phyloP scores from a whole-genome alignment of 2,113 vertebrate genomes.

The Grus americana region DNA sequence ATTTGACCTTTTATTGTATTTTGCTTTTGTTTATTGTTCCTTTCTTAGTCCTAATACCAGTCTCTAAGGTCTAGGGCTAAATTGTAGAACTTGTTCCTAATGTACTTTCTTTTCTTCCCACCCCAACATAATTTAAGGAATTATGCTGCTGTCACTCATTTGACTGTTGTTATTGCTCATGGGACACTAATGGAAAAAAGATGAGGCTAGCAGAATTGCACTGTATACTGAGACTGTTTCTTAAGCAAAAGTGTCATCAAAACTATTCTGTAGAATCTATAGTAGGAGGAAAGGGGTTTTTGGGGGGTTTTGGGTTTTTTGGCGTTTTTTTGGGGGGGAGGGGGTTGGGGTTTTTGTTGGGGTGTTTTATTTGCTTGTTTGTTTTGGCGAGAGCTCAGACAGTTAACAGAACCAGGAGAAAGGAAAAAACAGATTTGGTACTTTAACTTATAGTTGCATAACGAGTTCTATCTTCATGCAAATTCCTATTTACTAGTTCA shows the following conservation, averaged over 20 bases:
- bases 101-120: neutral
- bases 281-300: neutral
- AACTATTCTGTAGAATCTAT: neutral
- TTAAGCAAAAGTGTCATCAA: neutral
- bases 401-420: neutral
- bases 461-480: neutral
- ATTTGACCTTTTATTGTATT: neutral
- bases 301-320: neutral
- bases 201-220: neutral
- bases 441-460: neutral
- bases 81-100: neutral
- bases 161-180: neutral
- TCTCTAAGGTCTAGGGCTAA: neutral
- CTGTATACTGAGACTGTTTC: neutral
- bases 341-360: neutral
- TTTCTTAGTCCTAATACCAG: neutral
- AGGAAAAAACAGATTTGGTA: neutral
- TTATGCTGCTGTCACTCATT: neutral
- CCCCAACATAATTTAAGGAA: neutral
- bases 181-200: neutral
- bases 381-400: neutral
- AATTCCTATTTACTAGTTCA: neutral
- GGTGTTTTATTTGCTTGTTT: neutral
- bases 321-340: too few species aligned
- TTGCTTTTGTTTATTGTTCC: neutral